Conservation (phyloP, 2,888 invertebrate species). For the Thyatira batis region DNA sequence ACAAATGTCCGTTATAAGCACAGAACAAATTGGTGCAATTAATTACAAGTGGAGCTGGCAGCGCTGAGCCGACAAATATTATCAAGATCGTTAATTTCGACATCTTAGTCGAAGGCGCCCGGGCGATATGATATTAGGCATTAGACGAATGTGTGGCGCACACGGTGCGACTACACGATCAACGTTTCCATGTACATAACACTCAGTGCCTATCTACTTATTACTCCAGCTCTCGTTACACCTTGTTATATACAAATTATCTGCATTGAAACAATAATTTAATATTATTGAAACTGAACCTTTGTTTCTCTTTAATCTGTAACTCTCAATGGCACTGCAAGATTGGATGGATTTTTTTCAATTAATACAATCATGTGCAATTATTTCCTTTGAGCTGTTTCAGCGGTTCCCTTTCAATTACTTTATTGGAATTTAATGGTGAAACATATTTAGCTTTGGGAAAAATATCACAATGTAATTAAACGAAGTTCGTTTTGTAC, state of each 20-base stretch:
- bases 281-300: neutral
- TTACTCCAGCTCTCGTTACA: slow-evolving; percentile 1
- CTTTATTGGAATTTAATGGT: slow-evolving; percentile 10
- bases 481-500: slow-evolving; percentile 5
- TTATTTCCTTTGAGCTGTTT: slow-evolving; percentile 41
- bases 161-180: slow-evolving; percentile 31
- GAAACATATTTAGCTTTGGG: slow-evolving; percentile 13
- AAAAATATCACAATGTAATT: slow-evolving; percentile 9
- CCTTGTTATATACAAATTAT: neutral
- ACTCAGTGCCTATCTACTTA: no score
- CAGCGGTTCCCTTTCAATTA: slow-evolving; percentile 29
- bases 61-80: slow-evolving; percentile 79
- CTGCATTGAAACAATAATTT: neutral
- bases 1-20: slow-evolving; percentile 80
- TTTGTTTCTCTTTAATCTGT: neutral
- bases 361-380: slow-evolving; percentile 43
- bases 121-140: slow-evolving; percentile 51
- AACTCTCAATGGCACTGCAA: neutral
- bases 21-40: slow-evolving; percentile 79
- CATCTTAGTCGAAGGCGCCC: slow-evolving; percentile 62
- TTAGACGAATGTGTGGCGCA: slow-evolving; percentile 55
- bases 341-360: slow-evolving; percentile 25
- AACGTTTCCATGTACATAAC: slow-evolving; percentile 1
- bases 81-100: slow-evolving; percentile 80
- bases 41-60: slow-evolving; percentile 72